These are phyloP conservation scores for Paracyclopina nana DNA, from an alignment of 1,140 invertebrate genomes.

Conservation along the genomic window DNA sequence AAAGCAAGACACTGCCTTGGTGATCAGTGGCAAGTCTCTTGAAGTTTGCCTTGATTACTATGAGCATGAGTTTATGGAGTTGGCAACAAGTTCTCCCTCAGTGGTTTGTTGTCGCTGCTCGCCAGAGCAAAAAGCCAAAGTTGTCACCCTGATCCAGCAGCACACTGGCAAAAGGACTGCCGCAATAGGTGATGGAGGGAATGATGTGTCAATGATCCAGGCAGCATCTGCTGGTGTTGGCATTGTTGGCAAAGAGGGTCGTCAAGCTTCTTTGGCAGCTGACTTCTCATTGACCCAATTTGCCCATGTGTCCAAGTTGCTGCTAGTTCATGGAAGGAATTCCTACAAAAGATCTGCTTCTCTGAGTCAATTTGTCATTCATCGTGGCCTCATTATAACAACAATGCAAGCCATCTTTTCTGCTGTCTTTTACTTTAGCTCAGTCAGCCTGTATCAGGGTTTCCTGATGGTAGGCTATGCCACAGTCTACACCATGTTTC, in stretches of 20 bases:
- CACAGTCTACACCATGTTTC: slow-evolving; percentile 96
- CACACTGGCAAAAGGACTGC: slow-evolving; percentile 40
- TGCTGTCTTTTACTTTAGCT: slow-evolving; percentile 95
- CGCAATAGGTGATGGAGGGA: slow-evolving; percentile 35
- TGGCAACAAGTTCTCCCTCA: slow-evolving; percentile 74
- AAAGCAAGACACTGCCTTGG: slow-evolving; percentile 65
- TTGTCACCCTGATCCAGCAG: slow-evolving; percentile 69
- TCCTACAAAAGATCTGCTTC: slow-evolving; percentile 90
- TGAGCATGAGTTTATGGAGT: slow-evolving; percentile 81
- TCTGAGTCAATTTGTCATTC: slow-evolving; percentile 94
- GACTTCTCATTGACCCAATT: slow-evolving; percentile 95
- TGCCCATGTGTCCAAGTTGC: slow-evolving; percentile 46
- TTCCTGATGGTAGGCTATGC: slow-evolving; percentile 98
- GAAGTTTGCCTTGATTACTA: slow-evolving; percentile 82
- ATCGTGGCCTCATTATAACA: slow-evolving; percentile 91
- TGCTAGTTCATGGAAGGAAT: slow-evolving; percentile 85
- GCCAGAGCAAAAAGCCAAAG: slow-evolving; percentile 94
- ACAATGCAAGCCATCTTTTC: slow-evolving; percentile 98
- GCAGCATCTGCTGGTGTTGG: slow-evolving; percentile 47
- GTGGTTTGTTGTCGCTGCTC: slow-evolving; percentile 94
- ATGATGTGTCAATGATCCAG: slow-evolving; percentile 44
- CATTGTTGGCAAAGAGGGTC: slow-evolving; percentile 74
- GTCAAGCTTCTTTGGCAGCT: slow-evolving; percentile 91
- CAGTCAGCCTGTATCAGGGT: slow-evolving; percentile 89
- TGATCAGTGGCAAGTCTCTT: slow-evolving; percentile 78